Base-by-base conservation (phyloP, 2,888 invertebrate genomes). In the Dynastes hyllus region DNA sequence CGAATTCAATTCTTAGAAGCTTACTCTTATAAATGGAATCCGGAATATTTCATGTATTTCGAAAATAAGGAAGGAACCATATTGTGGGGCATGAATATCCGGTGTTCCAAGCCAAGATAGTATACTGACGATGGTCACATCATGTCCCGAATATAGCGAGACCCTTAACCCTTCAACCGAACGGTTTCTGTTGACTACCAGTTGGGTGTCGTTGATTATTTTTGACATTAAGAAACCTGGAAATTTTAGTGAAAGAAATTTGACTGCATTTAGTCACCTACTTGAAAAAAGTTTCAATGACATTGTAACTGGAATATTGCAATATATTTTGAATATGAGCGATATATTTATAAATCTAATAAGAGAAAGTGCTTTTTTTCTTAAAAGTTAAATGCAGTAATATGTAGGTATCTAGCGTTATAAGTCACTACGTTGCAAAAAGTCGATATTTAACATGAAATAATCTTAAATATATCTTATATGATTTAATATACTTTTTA, bases 81-180 rank as follows among this genome's bases (percentile, higher is more conserved):
- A 86, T n/a, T 83, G 82, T 0, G 86, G 86, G 51, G 85, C 78
- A 71, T 90, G 89, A 0, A 87, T 87, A 63, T 89, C 83, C 82
- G 87, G 92, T 22, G 91, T 86, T 0, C 86, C 87, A 9, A 92
- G 85, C 51, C 90, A 87, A n/a, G 85, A 84, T 16, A 91, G 84
- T n/a, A 92, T 73, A 11, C 90, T 86, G 1, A 90, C 89, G 3
- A 92, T 85, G n/a, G 91, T 92, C 0, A 90, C 89, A 83, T 92
- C 92, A 84, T 92, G 92, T 2, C 89, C 90, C 13, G 90, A 88
- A 83, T 89, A 91, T 9, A 86, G 81, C 70, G 83, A 82, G 9
- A 85, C 80, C 80, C 85, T 86, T 63, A 27, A 45, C 37, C 55
- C 50, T n/a, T 77, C 45, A 27, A 53, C 70, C 13, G 50, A 37